Conservation (phyloP, 1,140 invertebrate species). For the Drosophila ficusphila region DNA sequence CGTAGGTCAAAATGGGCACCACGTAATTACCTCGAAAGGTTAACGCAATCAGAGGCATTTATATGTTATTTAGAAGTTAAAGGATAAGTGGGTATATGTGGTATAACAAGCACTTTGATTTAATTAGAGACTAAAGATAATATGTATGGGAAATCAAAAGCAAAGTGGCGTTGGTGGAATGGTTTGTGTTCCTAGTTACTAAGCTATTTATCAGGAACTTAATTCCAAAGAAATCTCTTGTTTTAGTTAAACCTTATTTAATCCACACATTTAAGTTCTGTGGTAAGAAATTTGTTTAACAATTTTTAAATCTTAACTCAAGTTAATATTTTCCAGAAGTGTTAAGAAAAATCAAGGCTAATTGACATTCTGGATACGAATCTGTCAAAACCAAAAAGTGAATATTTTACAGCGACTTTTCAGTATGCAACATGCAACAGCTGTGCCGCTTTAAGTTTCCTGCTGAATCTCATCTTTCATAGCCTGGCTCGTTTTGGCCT, state of each 20-base stretch:
- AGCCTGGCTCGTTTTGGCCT: constrained; percentile 5
- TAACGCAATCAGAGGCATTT: constrained; percentile 13
- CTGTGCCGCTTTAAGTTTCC: constrained; percentile 34
- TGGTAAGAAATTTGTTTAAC: neutral
- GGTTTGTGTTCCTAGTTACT: too few relatives aligned
- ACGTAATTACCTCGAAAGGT: constrained; percentile 36
- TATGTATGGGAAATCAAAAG: neutral
- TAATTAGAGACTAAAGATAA: neutral
- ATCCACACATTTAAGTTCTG: neutral
- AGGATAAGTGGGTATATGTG: neutral
- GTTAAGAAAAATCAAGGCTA: neutral
- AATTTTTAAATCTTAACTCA: neutral
- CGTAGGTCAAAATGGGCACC: neutral
- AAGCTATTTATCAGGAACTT: too few relatives aligned
- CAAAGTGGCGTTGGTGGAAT: too few relatives aligned
- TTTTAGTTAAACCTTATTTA: neutral
- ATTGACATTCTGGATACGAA: neutral
- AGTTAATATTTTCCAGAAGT: neutral
- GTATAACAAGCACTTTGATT: neutral
- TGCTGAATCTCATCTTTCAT: neutral
- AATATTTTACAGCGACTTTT: constrained; percentile 2
- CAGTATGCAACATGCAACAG: constrained; percentile 31
- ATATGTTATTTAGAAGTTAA: neutral
- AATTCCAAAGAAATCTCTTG: too few relatives aligned
- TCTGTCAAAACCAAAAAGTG: constrained; percentile 2